Evolutionary conservation across 2,888 invertebrate genomes (phyloP).

Genomic region (Neocrepidodera transversa): DNA sequence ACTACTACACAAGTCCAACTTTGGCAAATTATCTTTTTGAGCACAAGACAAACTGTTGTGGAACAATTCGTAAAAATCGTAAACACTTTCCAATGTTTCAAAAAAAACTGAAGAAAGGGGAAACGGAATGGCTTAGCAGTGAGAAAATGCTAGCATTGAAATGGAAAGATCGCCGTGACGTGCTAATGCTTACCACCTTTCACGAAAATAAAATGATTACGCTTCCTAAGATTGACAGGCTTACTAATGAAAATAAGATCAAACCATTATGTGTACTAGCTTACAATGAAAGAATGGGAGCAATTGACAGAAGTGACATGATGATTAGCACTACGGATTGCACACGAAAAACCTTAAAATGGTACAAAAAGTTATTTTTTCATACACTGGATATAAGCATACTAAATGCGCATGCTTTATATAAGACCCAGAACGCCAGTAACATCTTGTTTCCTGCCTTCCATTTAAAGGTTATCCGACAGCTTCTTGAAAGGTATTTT

Average conservation of each 20-base stretch:
- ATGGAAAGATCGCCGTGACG: conserved; percentile 27
- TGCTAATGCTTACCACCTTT: conserved; percentile 44
- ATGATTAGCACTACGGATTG: no score
- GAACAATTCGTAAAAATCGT: conserved; percentile 24
- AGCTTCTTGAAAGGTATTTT: no score
- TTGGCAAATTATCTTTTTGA: conserved; percentile 22
- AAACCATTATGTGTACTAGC: conserved; percentile 17
- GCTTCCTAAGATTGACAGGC: conserved; percentile 37
- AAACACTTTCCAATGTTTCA: conserved; percentile 25
- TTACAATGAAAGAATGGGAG: no score
- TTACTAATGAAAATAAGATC: conserved; percentile 22
- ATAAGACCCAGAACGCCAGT: no score
- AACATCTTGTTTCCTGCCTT: no score
- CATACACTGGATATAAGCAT: no score
- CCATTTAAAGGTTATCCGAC: no score
- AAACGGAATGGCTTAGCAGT: conserved; percentile 18
- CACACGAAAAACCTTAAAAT: no score
- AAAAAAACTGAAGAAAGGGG: conserved; percentile 25
- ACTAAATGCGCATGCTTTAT: no score
- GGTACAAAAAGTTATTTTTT: conserved; percentile 2
- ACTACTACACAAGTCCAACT: conserved; percentile 29
- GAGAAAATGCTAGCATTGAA: conserved; percentile 24
- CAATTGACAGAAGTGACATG: no score
- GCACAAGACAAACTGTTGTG: conserved; percentile 30
- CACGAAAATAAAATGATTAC: conserved; percentile 40